These are phyloP conservation scores for Tinea trinotella DNA, from an alignment of 2,888 invertebrate genomes.

Conservation along the genomic window DNA sequence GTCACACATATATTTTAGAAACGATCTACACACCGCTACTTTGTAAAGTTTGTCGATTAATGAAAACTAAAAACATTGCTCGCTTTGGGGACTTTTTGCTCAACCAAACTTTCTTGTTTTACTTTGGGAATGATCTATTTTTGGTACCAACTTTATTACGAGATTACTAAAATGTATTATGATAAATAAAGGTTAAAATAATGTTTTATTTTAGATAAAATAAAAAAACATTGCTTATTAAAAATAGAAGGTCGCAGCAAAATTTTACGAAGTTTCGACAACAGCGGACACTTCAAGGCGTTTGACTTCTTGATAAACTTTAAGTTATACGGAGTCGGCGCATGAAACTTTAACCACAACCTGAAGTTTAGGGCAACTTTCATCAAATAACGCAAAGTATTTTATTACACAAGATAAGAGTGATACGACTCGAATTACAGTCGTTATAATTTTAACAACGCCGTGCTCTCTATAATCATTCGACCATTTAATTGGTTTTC, in stretches of 20 bases:
- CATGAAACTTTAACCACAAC: conserved; percentile 8
- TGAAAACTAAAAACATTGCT: conserved; percentile 22
- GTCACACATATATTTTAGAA: conserved; percentile 21
- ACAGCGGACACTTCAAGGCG: conserved; percentile 9
- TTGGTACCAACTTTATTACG: neutral
- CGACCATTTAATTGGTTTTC: neutral
- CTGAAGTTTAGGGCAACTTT: neutral
- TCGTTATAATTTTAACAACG: conserved; percentile 3
- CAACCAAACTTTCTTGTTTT: neutral
- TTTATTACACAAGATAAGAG: conserved; percentile 8
- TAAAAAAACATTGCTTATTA: neutral
- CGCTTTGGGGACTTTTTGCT: conserved; percentile 4
- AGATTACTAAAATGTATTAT: neutral
- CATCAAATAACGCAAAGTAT: conserved; percentile 12
- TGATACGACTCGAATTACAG: conserved; percentile 1
- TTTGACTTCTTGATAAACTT: conserved; percentile 16
- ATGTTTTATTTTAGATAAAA: neutral
- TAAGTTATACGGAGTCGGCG: conserved; percentile 3
- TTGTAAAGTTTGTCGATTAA: conserved; percentile 21
- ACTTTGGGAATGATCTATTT: neutral
- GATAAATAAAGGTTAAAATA: too few species aligned
- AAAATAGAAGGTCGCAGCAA: neutral
- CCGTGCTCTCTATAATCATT: neutral
- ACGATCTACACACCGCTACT: conserved; percentile 18
- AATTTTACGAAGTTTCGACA: conserved; percentile 4